Conservation (phyloP, 2,113 vertebrate genomes). For the Charadrius vociferus region DNA sequence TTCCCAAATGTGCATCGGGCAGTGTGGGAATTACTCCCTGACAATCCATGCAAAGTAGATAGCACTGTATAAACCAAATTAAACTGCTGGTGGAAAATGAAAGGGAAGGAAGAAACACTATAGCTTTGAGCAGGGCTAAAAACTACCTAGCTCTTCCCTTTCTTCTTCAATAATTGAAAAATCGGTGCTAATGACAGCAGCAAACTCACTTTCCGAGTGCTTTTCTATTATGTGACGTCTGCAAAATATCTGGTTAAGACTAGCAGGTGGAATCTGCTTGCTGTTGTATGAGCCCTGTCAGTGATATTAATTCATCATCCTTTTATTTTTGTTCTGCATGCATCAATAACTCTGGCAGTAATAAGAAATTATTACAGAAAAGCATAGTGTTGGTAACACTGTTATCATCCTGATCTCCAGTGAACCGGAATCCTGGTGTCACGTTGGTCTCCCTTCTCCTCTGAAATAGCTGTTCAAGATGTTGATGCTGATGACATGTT, state of each 20-base stretch:
- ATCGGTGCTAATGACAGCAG: neutral
- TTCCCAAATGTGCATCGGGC: neutral
- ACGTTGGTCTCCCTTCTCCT: neutral
- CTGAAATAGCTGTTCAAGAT: neutral
- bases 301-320: neutral
- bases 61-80: neutral
- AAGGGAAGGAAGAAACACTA: neutral
- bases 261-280: neutral
- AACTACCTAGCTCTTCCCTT: neutral
- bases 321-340: constrained; percentile 1
- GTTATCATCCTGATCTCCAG: neutral
- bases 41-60: neutral
- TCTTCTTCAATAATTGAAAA: neutral
- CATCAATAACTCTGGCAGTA: neutral
- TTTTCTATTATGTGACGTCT: neutral
- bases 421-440: neutral
- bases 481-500: neutral
- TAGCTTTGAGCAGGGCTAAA: neutral
- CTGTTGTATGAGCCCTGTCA: neutral
- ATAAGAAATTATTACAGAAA: neutral
- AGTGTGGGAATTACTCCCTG: neutral
- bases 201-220: neutral
- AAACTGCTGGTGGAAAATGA: neutral
- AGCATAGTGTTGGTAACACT: neutral
- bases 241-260: neutral